Evolutionary conservation across 2,797 vertebrate species (phyloP).

Genomic region (Hapalemur alaotrensis): DNA sequence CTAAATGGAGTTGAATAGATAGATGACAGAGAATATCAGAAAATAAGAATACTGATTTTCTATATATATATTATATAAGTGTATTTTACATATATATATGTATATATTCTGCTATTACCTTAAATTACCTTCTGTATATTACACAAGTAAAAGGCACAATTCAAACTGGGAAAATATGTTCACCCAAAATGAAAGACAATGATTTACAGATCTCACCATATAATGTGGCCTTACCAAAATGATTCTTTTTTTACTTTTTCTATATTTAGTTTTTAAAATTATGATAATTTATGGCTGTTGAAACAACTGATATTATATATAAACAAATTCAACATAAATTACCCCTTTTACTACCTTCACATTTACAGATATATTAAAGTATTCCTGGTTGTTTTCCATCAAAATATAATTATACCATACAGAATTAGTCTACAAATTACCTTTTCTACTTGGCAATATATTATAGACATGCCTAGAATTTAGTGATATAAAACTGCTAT

Average conservation of each 20-base stretch:
- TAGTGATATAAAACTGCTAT: neutral
- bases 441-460: neutral
- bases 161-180: neutral
- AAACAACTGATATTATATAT: neutral
- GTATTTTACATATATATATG: no score
- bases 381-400: neutral
- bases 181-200: neutral
- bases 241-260: neutral
- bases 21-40: neutral
- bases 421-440: slow-evolving; percentile 1
- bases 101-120: neutral
- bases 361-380: slow-evolving; percentile 8
- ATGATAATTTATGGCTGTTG: neutral
- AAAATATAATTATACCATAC: neutral
- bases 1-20: neutral
- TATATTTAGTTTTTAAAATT: neutral
- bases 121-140: neutral
- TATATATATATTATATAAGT: no score
- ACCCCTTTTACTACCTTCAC: neutral
- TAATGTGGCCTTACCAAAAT: neutral
- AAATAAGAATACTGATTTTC: no score
- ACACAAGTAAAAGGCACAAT: slow-evolving; percentile 9
- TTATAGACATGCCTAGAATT: neutral
- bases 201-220: neutral
- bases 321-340: neutral